These are phyloP conservation scores for Amphiprion ocellaris DNA, from an alignment of 2,113 vertebrate genomes.

Conservation along the genomic window DNA sequence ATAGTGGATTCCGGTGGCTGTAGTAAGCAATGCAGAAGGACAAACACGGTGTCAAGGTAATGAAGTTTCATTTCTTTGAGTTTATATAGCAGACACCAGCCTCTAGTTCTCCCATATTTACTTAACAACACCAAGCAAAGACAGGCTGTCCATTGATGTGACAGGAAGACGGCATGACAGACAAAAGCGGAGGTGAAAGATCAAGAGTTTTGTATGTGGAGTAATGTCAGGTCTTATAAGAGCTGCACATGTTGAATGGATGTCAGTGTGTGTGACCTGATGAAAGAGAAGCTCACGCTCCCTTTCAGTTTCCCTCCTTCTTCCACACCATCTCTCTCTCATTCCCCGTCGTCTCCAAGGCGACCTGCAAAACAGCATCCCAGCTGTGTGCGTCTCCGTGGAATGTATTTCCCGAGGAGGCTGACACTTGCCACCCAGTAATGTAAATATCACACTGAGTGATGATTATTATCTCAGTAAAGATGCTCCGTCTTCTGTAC, in stretches of 20 bases:
- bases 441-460: constrained; percentile 39
- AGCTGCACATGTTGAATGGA: constrained; percentile 25
- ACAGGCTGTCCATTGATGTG: neutral
- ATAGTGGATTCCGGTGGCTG: too few relatives aligned
- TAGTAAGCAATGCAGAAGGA: neutral
- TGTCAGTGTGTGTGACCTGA: constrained; percentile 47
- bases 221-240: constrained; percentile 17
- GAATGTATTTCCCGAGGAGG: constrained; percentile 45
- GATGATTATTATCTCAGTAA: neutral
- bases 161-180: neutral
- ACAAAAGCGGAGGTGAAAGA: neutral
- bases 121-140: neutral
- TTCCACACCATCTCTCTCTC: constrained; percentile 16
- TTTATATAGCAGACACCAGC: neutral
- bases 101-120: neutral
- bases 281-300: constrained; percentile 52
- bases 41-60: neutral
- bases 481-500: neutral
- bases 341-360: constrained; percentile 58
- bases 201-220: constrained; percentile 3
- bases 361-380: constrained; percentile 64
- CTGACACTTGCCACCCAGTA: constrained; percentile 30
- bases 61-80: neutral
- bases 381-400: constrained; percentile 49
- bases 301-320: constrained; percentile 7